Conservation (phyloP, 2,797 vertebrate genomes). For the Poeciliopsis infans region DNA sequence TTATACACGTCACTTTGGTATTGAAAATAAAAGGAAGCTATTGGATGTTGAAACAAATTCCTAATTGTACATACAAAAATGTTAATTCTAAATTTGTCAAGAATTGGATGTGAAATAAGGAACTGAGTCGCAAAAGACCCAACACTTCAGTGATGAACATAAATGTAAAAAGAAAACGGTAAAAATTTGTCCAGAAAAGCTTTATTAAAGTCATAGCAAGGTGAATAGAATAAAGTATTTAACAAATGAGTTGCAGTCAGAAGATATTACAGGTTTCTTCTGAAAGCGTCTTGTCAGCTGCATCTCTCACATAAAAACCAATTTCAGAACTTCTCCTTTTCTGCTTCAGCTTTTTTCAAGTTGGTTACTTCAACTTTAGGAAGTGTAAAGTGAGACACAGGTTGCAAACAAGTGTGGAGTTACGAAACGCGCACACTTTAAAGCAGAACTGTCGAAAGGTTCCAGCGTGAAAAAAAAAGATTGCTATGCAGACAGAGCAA, state of each 20-base stretch:
- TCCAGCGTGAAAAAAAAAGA: not conserved
- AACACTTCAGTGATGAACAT: not conserved
- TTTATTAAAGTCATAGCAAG: not conserved
- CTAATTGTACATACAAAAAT: not conserved
- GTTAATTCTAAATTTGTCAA: not conserved
- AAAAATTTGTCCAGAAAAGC: not conserved
- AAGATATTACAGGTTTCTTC: constrained; percentile 1
- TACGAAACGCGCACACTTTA: not conserved
- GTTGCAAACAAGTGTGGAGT: constrained; percentile 3
- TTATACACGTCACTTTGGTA: not conserved
- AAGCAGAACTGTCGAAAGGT: not conserved
- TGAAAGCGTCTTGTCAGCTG: not conserved
- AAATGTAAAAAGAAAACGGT: too few relatives aligned
- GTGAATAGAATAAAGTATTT: not conserved
- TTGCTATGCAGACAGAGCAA: not conserved
- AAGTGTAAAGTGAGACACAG: constrained; percentile 35
- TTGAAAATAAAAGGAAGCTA: not conserved
- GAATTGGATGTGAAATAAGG: not conserved
- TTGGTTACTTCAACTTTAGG: constrained; percentile 26
- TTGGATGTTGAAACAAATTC: not conserved
- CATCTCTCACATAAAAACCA: not conserved
- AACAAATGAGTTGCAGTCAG: not conserved
- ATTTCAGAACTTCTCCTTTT: constrained; percentile 48
- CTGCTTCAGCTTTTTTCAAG: constrained; percentile 27
- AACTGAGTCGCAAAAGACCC: not conserved